Base-by-base conservation (phyloP, 2,888 invertebrate species). In the Ormyrus rosae region DNA sequence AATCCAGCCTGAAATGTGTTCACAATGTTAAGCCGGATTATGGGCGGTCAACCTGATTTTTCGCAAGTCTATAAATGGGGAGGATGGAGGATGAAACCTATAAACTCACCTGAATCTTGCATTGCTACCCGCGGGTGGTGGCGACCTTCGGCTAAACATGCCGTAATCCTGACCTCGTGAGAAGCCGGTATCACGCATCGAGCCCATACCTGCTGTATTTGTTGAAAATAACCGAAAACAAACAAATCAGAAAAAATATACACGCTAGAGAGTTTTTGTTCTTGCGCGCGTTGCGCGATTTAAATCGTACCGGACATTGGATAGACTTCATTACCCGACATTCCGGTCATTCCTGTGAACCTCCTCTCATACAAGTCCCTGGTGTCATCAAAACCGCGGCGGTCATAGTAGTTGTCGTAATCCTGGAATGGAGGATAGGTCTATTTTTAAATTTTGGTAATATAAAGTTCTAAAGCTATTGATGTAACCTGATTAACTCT, bases 131-230 rank as follows among this genome's bases (percentile, higher is more conserved):
- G 89, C 89, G 70, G 91, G 91, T 76, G 96, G 95, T 85, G 96
- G 96, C 85, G 96, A 95, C 86, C 96, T 93, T 84, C 96, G 93
- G 91, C 95, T 96, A 92, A 95, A 96, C 95, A 96, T 96, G 86
- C 94, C 93, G 91, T 96, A 96, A 90, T 96, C 93, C 34, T 83
- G 81, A 55, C 92, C 91, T 78, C 93, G 92, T 92, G 94, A 91
- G 91, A 92, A 91, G 92, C 94, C 92, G 46, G 92, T 91, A 83
- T 93, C 93, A 71, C 95, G 93, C 93, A 95, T 93, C 85, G 95
- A 93, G 87, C 94, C 93, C 92, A 93, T 93, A 87, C 93, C 93
- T 87, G 95, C 73, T 75, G 80, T 68, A 50, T 63, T 46, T 51
- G 45, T n/a, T 34, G 45, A n/a, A 48, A 48, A 81, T 50, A 73